Conservation (phyloP, 2,113 vertebrate species). For the Plestiodon gilberti region DNA sequence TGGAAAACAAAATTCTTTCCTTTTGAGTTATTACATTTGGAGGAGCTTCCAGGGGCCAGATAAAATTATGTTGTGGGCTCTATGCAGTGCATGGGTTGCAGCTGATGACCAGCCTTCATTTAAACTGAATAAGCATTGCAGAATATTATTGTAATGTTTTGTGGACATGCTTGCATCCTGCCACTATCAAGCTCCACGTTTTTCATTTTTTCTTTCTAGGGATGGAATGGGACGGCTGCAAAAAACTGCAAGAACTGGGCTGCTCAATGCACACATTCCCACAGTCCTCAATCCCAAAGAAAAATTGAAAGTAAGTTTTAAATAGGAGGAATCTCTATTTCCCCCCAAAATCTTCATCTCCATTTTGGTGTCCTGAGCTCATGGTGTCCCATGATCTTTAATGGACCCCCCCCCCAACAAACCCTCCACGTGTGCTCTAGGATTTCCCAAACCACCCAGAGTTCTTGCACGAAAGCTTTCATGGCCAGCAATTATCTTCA, state of each 20-base stretch:
- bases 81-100: not conserved
- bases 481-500: too few species aligned
- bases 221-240: conserved; percentile 52
- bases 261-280: conserved; percentile 32
- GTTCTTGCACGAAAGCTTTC: too few species aligned
- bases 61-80: not conserved
- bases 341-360: not conserved
- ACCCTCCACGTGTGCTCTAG: too few species aligned
- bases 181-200: not conserved
- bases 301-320: conserved; percentile 34
- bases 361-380: not conserved
- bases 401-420: too few species aligned
- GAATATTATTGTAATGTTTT: too few species aligned
- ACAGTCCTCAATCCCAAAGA: conserved; percentile 25
- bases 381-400: not conserved
- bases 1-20: not conserved
- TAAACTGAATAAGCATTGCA: too few species aligned
- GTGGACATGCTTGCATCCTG: not conserved
- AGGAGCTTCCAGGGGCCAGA: not conserved
- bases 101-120: not conserved
- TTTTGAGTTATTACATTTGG: not conserved
- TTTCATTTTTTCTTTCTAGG: conserved; percentile 24
- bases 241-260: conserved; percentile 24
- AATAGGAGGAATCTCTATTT: not conserved
- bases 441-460: too few species aligned